A percentile compares a stretch with the other conserved stretches of the same genome.
These are phyloP conservation scores for Tethya wilhelma DNA, from an alignment of 37 sponge, comb jelly and placozoan species.

Conservation along the genomic window DNA sequence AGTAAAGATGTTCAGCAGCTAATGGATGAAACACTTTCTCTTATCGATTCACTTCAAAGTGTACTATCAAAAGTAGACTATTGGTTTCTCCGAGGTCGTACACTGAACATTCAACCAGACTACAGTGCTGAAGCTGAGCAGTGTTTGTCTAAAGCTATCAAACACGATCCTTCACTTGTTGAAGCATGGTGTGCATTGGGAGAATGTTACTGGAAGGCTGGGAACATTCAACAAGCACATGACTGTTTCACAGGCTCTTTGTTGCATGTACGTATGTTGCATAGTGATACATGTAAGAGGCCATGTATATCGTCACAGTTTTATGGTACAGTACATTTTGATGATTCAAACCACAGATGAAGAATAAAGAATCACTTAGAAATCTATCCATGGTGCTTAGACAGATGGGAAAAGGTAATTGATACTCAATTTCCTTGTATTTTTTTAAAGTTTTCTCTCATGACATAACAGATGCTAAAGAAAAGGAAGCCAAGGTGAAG, in stretches of 20 bases:
- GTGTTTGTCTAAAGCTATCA: conserved; percentile 66
- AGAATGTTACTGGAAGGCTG: conserved; percentile 87
- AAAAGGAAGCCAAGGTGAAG: conserved; percentile 43
- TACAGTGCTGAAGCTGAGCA: conserved; percentile 62
- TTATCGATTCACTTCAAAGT: conserved; percentile 58
- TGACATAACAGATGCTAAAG: conserved; percentile 32
- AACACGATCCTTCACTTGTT: conserved; percentile 65
- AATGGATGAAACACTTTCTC: conserved; percentile 48
- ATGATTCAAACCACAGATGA: conserved; percentile 28
- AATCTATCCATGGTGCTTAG: conserved; percentile 81
- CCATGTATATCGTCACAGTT: background rate
- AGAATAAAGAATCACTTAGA: conserved; percentile 70
- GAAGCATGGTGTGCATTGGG: conserved; percentile 84
- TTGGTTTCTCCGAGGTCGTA: conserved; percentile 50
- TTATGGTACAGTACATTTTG: no score
- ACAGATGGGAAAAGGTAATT: conserved; percentile 64
- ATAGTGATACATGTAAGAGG: background rate
- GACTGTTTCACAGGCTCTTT: conserved; percentile 84
- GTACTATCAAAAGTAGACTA: conserved; percentile 33
- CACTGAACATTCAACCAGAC: conserved; percentile 69
- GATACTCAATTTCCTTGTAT: background rate
- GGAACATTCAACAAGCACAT: conserved; percentile 66
- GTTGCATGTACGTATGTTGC: conserved; percentile 42
- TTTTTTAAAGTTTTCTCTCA: background rate
- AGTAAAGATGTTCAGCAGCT: conserved; percentile 34